Evolutionary conservation across 2,888 invertebrate species (phyloP), one percentile per base, ranked within the genome.

Genomic region (Pachydiplax longipennis): DNA sequence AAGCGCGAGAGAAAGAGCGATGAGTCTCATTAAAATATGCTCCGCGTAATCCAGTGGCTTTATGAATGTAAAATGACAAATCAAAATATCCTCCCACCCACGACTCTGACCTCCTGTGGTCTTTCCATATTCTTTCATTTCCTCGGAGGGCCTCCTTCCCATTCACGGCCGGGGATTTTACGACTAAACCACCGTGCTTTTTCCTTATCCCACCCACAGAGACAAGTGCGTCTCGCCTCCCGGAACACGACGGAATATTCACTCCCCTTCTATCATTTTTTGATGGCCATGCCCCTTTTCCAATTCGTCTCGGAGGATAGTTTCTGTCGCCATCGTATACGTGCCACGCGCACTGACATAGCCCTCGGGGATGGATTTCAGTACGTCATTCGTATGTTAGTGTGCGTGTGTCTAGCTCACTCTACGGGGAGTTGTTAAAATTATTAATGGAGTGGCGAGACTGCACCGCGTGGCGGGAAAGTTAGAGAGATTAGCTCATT

Each of bases 1-100:
- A 31, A 73, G 73, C 25, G 31, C 25, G 73, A 73, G 73, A 73
- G 73, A 73, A 31, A 87, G 87, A 31, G 83, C 53, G 37, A 8
- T 61, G 73, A 12, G 37, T 87, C 61, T 87, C 87, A 87, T 87
- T 87, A 87, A 61, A 87, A 37, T 35, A 87, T 87, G 61, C 87
- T 37, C n/a, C 61, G 65, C 87, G 87, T 87, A 87, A 87, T 65
- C 87, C 87, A 61, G 61, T 40, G 37, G 61, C 87, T 61, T 87
- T 87, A 87, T 87, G 87, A 87, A 87, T 87, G 87, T 87, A 87
- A 87, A 87, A 87, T 37, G 61, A 15, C 87, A 15, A 37, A 87
- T 87, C 37, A 65, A 65, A 87, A 87, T 87, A 48, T 35, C 12
- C 87, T 87, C 83, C 35, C 58, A 58, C 58, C 31, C 58, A 35